Base-by-base conservation (phyloP, 2,888 invertebrate species). In the Noctua janthe region DNA sequence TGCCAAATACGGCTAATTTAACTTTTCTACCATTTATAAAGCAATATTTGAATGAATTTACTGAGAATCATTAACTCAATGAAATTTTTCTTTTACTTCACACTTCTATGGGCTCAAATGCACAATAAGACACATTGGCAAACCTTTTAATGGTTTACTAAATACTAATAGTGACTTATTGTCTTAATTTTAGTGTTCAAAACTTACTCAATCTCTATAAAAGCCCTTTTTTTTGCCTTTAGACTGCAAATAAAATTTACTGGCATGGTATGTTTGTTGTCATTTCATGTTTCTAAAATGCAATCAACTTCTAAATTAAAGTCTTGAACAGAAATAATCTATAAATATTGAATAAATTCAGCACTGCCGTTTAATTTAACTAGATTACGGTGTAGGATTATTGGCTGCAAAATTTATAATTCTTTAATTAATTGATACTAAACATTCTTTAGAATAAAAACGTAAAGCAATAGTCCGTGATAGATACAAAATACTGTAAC, bases 1-100 rank as follows among this genome's bases (percentile, higher is more conserved):
- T 87, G 87, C 85, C 81, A 89, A 84, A 78, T 76, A 80, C 43
- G 78, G 80, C 79, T 76, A 62, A 69, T 67, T 74, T 43, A 79
- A 72, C 39, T 82, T 80, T 84, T 78, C 20, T 78, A 80, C 66
- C 29, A 67, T 74, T 69, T 69, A 43, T 76, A 82, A 72, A 70
- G n/a, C 59, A 82, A 67, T 73, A 66, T 66, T 70, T 70, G 29
- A 64, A 81, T 64, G 29, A 70, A 72, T 81, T 72, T 62, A 81
- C n/a, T 54, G 67, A n/a, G 49, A 62, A 56, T 56, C 13, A 35
- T 64, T 29, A 43, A n/a, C 15, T 77, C 6, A 29, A 54, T 85
- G 1, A 84, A 59, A 67, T 64, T 56, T 15, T 56, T 66, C 2
- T 3, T 51, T 29, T 59, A n/a, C 17, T 62, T 3, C 8, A 56